phyloP scores from a whole-genome alignment of 2,113 vertebrate species.

The Calypte anna region DNA sequence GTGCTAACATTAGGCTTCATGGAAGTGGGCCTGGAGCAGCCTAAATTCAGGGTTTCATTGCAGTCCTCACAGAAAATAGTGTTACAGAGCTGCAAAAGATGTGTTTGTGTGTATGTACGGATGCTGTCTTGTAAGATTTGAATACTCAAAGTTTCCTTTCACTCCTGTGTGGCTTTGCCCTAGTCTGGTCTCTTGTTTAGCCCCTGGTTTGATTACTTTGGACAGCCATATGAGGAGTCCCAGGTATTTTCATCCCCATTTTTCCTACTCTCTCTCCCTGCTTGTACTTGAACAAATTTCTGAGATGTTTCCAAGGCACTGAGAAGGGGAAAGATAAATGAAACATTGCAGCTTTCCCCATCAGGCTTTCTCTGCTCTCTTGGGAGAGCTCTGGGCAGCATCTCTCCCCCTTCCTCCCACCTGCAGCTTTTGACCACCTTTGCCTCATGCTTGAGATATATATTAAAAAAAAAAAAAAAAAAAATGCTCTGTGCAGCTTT shows the following conservation, averaged over 20 bases:
- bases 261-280: not conserved
- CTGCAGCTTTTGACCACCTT: not conserved
- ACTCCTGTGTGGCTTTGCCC: not conserved
- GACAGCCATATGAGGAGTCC: not conserved
- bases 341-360: not conserved
- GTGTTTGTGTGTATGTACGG: accelerated
- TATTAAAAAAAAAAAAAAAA: no score
- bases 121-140: not conserved
- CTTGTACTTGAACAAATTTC: not conserved
- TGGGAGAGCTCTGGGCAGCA: not conserved
- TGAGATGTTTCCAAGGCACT: not conserved
- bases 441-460: not conserved
- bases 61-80: not conserved
- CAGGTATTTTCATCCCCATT: not conserved
- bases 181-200: not conserved
- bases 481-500: not conserved
- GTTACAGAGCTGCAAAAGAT: not conserved
- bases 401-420: not conserved
- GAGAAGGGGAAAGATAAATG: not conserved
- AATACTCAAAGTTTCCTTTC: not conserved
- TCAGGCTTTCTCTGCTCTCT: not conserved
- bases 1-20: accelerated
- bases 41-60: not conserved
- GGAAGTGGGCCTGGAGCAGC: not conserved
- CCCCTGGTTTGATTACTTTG: not conserved